Evolutionary conservation across 2,113 vertebrate genomes (phyloP), one percentile per base, ranked within the genome.

Genomic region (Cololabis saira): DNA sequence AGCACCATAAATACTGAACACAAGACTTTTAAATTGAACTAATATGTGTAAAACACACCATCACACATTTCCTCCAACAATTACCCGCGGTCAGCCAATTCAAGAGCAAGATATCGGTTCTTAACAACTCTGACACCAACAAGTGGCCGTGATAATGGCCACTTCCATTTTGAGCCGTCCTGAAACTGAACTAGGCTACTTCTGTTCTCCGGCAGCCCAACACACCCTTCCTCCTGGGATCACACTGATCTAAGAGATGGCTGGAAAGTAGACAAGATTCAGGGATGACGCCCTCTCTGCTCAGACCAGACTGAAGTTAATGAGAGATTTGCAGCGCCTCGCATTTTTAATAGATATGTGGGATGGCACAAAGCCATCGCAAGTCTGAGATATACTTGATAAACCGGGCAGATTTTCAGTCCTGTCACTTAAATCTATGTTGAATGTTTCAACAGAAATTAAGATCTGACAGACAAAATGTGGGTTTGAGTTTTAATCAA

Each of bases 191-290:
- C 74, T 75, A 64, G 83, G 86, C 66, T 85, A 88, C 80, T 82
- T 81, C 60, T 83, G 67, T 81, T 88, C 81, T 87, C 65, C 55
- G 14, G 82, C 86, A 80, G 86, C 75, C 78, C 76, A 72, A 88
- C 90, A 92, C 90, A 89, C 93, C 91, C 91, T 89, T 86, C 76
- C 91, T 90, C 90, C 79, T 67, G 91, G 90, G 91, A 91, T 83
- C 80, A 67, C 7, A 80, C 82, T 84, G 81, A 84, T 89, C 88
- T 75, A 65, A 74, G 88, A 85, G 82, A 83, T 71, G 80, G 75
- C 80, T 89, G 85, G 80, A 87, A 79, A 85, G 75, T 51, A 77
- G 72, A 88, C 78, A 80, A 83, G 86, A 88, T 87, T 84, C 87
- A 71, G 80, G 75, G 78, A 78, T 87, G 85, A 87, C 73, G 81